Evolutionary conservation across 2,113 vertebrate species (phyloP), one percentile per base, ranked within the genome.

Genomic region (Toxotes jaculatrix): DNA sequence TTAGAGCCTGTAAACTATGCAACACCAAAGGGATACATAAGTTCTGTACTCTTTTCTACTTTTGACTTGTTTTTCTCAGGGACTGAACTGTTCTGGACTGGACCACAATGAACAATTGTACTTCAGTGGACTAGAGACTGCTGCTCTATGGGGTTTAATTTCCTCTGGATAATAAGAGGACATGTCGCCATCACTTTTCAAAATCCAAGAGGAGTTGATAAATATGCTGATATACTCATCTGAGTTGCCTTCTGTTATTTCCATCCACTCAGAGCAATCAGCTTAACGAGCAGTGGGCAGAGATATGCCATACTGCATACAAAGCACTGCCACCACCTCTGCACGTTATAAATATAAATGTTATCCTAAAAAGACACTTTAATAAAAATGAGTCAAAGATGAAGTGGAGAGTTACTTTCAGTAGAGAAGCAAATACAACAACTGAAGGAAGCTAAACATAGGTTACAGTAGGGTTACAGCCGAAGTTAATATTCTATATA

Each of bases 11-110:
- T 72, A 47, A 53, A 83, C 16, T 45, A 61, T 40, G 23, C 21
- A 57, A 65, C 23, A 23, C 64, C 21, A 31, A 77, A 66, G 51
- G 14, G 74, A 53, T 31, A 27, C 36, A 51, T 66, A 47, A 55
- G 31, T 63, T 62, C 5, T 23, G 51, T 4, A 42, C 34, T 51
- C 13, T 47, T 16, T 17, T 17, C 45, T 47, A 16, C 45, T 43
- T 13, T 43, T 43, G 42, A 43, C 7, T 2, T 43, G 42, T 13
- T 13, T 43, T 1, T 49, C 47, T 49, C 5, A 43, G 12, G 51
- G 21, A 21, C 49, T 47, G 45, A 49, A 49, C 2, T 61, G 47
- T n/a, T 43, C 17, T 65, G 61, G 36, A 43, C 73, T 43, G 65
- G 55, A 61, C 10, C 40, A 49, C 63, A 5, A 14, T 27, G 31